phyloP scores from a whole-genome alignment of 2,113 vertebrate genomes.

The Malurus elegans region DNA sequence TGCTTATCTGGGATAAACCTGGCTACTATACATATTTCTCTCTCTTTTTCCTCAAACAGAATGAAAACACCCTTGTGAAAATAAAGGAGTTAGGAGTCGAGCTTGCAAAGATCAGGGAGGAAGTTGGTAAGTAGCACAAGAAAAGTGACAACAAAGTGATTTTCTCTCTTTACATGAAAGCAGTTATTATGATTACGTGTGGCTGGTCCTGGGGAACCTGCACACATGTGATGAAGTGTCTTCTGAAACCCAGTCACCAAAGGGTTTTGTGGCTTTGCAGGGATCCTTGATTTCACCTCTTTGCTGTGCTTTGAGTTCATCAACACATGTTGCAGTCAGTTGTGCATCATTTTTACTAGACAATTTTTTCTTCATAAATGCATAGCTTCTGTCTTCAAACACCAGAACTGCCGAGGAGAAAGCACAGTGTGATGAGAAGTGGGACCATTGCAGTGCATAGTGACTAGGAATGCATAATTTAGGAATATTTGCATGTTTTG shows the following conservation, averaged over 20 bases:
- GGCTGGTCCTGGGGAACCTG: not conserved
- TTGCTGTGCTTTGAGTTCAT: not conserved
- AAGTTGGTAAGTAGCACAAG: conserved; percentile 90
- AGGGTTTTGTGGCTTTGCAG: not conserved
- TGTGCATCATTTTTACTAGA: not conserved
- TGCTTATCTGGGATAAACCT: conserved; percentile 40
- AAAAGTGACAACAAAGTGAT: not conserved
- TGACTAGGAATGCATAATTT: not conserved
- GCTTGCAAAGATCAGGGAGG: conserved; percentile 92
- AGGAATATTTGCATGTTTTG: not conserved
- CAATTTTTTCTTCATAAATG: not conserved
- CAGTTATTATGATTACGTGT: not conserved
- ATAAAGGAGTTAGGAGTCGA: conserved; percentile 88
- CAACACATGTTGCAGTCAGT: not conserved
- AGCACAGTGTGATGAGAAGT: not conserved
- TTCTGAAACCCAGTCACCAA: not conserved
- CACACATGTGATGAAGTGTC: not conserved
- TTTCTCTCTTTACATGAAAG: conserved; percentile 17
- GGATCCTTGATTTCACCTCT: not conserved
- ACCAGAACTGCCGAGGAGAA: not conserved
- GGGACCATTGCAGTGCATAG: not conserved
- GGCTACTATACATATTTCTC: conserved; percentile 44
- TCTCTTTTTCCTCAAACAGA: conserved; percentile 79
- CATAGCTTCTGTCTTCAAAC: not conserved
- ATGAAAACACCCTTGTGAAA: conserved; percentile 85